A percentile compares a stretch with the other conserved stretches of the same genome.
These are phyloP conservation scores for Xiphorhynchus elegans DNA, from an alignment of 2,113 vertebrate genomes.

Conservation along the genomic window DNA sequence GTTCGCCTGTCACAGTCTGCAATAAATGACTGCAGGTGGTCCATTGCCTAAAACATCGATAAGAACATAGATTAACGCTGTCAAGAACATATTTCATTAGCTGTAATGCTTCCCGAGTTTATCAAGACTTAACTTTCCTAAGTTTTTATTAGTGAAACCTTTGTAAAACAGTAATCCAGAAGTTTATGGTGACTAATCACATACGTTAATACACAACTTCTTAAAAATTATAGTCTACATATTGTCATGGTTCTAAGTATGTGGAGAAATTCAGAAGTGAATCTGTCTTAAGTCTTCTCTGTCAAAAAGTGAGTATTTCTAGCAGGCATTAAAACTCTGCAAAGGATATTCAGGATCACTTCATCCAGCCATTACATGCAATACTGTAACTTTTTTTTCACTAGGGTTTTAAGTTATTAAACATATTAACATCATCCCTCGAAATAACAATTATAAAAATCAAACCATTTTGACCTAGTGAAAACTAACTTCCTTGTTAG, in stretches of 20 bases:
- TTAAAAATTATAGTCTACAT: neutral
- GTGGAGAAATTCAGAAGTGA: neutral
- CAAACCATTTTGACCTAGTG: neutral
- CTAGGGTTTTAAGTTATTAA: neutral
- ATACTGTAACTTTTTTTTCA: neutral
- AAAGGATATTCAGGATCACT: neutral
- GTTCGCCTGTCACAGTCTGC: constrained; percentile 96
- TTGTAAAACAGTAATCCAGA: neutral
- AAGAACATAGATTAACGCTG: neutral
- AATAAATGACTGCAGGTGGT: constrained; percentile 98
- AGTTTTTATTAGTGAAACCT: neutral
- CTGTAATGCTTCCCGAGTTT: neutral
- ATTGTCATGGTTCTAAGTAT: neutral
- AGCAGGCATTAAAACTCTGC: neutral
- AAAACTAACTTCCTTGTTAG: neutral
- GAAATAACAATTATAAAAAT: neutral
- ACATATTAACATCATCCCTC: neutral
- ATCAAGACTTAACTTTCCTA: neutral
- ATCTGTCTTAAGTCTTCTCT: neutral
- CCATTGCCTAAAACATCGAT: constrained; percentile 83
- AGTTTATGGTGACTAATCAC: neutral
- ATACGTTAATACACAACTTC: neutral
- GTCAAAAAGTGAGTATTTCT: neutral
- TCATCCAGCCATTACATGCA: neutral
- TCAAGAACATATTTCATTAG: neutral